Conservation (phyloP, 2,113 vertebrate species). For the Saimiri boliviensis region DNA sequence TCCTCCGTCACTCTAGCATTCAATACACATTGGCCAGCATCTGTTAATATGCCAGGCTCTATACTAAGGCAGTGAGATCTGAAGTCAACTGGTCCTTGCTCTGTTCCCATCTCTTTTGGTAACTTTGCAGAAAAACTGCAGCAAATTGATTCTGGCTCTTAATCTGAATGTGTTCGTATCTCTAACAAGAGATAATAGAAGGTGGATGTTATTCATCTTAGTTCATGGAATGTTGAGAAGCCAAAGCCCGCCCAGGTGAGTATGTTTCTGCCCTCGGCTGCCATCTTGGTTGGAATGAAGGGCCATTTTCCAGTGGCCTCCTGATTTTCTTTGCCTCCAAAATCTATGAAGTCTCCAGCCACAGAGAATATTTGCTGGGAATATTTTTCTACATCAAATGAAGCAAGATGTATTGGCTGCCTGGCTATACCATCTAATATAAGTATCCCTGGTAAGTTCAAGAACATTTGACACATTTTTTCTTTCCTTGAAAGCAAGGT, state of each 20-base stretch:
- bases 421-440: not conserved
- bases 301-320: not conserved
- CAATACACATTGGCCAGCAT: not conserved
- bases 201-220: not conserved
- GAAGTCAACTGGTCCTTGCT: not conserved
- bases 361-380: not conserved
- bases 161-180: not conserved
- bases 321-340: not conserved
- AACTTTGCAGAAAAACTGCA: not conserved
- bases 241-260: not conserved
- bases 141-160: not conserved
- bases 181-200: not conserved
- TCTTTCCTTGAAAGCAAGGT: not conserved
- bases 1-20: not conserved
- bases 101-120: not conserved
- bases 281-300: not conserved
- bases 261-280: not conserved
- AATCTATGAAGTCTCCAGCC: not conserved
- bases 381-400: conserved; percentile 23
- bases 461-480: not conserved
- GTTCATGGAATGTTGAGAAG: not conserved
- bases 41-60: not conserved
- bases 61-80: not conserved
- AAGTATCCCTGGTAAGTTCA: not conserved
- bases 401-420: not conserved